phyloP scores from a whole-genome alignment of 2,888 invertebrate species.

The Eubasilissa splendida region DNA sequence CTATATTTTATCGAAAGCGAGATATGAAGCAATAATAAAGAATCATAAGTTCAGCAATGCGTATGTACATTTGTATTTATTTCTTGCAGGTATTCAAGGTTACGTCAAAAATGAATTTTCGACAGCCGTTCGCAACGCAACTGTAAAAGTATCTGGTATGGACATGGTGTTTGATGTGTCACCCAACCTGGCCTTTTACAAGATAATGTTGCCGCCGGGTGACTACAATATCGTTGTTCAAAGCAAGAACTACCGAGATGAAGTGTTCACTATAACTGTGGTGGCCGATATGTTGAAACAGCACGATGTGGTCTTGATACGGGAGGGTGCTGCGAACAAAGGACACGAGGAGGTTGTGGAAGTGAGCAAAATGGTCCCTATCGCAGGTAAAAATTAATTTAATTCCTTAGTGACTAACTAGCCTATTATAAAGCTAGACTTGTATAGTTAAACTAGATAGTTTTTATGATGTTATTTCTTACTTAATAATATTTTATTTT shows the following conservation, averaged over 20 bases:
- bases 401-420: too few species aligned
- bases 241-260: constrained; percentile 75
- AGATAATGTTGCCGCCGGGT: constrained; percentile 80
- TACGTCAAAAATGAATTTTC: constrained; percentile 78
- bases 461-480: too few species aligned
- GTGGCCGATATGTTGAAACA: constrained; percentile 60
- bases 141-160: constrained; percentile 77
- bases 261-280: constrained; percentile 67
- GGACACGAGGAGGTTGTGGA: constrained; percentile 2
- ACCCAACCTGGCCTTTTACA: constrained; percentile 80
- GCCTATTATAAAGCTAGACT: too few species aligned
- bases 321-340: constrained; percentile 9
- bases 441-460: background rate
- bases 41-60: background rate
- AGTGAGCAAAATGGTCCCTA: constrained; percentile 16
- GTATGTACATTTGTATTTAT: constrained; percentile 28
- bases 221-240: constrained; percentile 76
- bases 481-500: too few species aligned
- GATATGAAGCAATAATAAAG: background rate
- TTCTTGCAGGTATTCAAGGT: constrained; percentile 77
- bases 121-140: constrained; percentile 80
- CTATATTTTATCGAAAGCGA: background rate
- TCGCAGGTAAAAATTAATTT: constrained; percentile 9
- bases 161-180: constrained; percentile 75
- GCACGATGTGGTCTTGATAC: constrained; percentile 35